Base-by-base conservation (phyloP, 2,888 invertebrate species). In the Troglohyphantes excavatus region DNA sequence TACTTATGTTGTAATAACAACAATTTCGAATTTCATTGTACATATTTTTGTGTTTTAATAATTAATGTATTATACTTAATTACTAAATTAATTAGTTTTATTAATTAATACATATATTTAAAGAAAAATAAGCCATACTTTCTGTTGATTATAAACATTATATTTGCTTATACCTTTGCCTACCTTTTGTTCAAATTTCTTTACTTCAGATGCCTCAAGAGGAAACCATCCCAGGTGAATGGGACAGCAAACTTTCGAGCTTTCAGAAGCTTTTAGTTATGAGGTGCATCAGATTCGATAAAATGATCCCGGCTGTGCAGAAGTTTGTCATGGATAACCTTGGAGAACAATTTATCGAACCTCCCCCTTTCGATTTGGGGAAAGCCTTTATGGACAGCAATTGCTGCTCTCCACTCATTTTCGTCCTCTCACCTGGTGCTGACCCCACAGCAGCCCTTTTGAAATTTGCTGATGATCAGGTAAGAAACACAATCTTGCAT, bases 381-480 rank as follows among this genome's bases (percentile, higher is more conserved):
- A 93, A 93, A 75, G 93, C 94, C 9, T 94, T 93, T 88, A 92
- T 92, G 19, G 94, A 94, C 92, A 94, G 93, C 91, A 93, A 93
- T 87, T 93, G 93, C 88, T 92, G 92, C 65, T 92, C 94, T n/a
- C 94, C 94, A 0, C 92, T 94, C 13, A 92, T 94, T 81, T 94
- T 94, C 92, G 93, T 94, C 19, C 92, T 94, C 73, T 94, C 94
- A 43, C 94, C 94, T 59, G 94, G 94, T 29, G 94, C 93, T 39
- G 94, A 94, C 92, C 94, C 94, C 9, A 93, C 93, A 91, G 93
- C 93, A 13, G 93, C 93, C 17, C 92, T 94, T 6, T 92, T 94
- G 68, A 94, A 94, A 92, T 94, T 94, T 92, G 94, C 94, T 27
- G 94, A 94, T 90, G 94, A 94, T 92, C 93, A 93, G 93, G 93